These are phyloP conservation scores for Zaprionus davidi DNA, from an alignment of 1,140 invertebrate genomes.

Conservation along the genomic window DNA sequence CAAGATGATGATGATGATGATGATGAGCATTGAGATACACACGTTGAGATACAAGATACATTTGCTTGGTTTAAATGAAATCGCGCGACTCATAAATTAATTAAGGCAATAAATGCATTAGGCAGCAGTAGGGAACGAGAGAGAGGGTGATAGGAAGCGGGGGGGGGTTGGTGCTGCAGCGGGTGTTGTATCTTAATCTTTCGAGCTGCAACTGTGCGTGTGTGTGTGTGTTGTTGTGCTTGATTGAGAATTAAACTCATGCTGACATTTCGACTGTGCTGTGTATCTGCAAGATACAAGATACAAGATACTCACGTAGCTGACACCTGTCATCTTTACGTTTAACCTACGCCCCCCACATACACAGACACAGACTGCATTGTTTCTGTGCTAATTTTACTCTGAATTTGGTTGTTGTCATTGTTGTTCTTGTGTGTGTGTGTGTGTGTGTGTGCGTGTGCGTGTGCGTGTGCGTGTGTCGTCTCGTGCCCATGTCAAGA, in stretches of 20 bases:
- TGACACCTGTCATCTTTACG: constrained; percentile 81
- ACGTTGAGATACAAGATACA: constrained; percentile 24
- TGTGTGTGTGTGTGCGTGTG: background rate
- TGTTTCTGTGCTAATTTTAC: constrained; percentile 61
- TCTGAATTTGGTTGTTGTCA: constrained; percentile 45
- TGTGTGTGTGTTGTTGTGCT: constrained; percentile 15
- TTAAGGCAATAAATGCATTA: constrained; percentile 64
- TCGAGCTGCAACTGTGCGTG: background rate
- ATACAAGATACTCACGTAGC: constrained; percentile 52
- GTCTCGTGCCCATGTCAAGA: constrained; percentile 39
- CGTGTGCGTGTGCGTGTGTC: background rate
- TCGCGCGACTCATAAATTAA: constrained; percentile 75
- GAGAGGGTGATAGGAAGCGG: no score
- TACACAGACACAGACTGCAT: background rate
- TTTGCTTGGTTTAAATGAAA: constrained; percentile 51
- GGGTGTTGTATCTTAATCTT: background rate
- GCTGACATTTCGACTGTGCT: constrained; percentile 41
- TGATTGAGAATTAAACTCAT: constrained; percentile 39
- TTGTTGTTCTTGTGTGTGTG: constrained; percentile 23
- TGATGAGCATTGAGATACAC: constrained; percentile 20
- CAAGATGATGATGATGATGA: constrained; percentile 9
- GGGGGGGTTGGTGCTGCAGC: background rate
- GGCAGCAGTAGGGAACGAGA: background rate
- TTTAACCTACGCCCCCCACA: constrained; percentile 51
- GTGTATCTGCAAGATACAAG: constrained; percentile 18